These are phyloP conservation scores for Orthosia gothica DNA, from an alignment of 2,888 invertebrate genomes.

Conservation along the genomic window DNA sequence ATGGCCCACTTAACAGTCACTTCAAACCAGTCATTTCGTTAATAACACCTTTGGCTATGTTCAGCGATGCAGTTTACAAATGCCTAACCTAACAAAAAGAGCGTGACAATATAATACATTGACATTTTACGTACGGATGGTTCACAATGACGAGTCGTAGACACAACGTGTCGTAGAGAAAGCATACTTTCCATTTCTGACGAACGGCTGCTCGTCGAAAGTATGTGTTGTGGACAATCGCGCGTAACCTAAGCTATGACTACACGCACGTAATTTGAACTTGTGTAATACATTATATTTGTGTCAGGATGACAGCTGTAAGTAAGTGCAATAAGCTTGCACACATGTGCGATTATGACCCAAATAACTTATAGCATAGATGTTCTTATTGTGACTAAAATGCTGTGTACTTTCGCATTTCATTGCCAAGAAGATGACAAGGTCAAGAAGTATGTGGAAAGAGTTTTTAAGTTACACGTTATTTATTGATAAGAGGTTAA, in stretches of 20 bases:
- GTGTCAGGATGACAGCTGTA: conserved; percentile 16
- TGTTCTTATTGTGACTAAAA: not conserved
- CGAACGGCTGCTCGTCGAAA: conserved; percentile 43
- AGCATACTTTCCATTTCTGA: conserved; percentile 69
- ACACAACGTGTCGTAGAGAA: conserved; percentile 54
- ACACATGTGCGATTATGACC: not conserved
- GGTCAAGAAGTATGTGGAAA: conserved; percentile 29
- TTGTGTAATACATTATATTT: conserved; percentile 47
- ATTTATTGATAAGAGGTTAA: conserved; percentile 10
- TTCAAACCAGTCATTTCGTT: not conserved
- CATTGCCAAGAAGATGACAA: conserved; percentile 18
- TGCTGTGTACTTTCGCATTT: not conserved
- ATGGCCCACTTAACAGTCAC: not conserved
- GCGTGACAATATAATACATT: conserved; percentile 43
- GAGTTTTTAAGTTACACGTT: not conserved
- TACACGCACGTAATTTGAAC: conserved; percentile 48
- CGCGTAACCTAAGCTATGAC: conserved; percentile 53
- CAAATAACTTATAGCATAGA: not conserved
- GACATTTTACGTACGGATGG: conserved; percentile 38
- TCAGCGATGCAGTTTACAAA: conserved; percentile 8
- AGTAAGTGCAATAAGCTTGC: not conserved
- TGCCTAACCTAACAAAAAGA: conserved; percentile 24
- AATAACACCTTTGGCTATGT: not conserved
- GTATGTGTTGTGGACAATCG: conserved; percentile 42
- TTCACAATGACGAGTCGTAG: conserved; percentile 18